phyloP scores from a whole-genome alignment of 2,797 vertebrate species.

The Cossypha polioptera region DNA sequence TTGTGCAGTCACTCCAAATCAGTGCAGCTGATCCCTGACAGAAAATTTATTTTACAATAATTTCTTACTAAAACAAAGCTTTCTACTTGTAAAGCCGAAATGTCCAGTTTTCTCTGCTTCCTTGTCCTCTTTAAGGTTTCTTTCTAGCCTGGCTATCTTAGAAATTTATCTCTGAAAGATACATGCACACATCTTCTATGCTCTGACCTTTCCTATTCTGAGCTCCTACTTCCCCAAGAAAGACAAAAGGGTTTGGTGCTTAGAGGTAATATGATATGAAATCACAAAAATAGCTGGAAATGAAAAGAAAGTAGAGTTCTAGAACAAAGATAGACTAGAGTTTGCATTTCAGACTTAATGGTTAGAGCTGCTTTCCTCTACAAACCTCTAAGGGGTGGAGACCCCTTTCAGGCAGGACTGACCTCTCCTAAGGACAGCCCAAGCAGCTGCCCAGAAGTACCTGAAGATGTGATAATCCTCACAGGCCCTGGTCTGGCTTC shows the following conservation, averaged over 20 bases:
- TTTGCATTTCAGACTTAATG: not conserved
- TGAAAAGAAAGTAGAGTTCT: not conserved
- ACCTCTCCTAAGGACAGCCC: not conserved
- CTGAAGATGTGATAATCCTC: not conserved
- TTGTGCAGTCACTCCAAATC: not conserved
- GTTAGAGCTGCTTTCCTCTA: not conserved
- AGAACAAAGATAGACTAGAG: not conserved
- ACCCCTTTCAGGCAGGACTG: not conserved
- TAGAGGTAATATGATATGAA: not conserved
- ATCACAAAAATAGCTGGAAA: not conserved
- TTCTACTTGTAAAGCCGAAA: not conserved
- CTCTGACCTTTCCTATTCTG: not conserved
- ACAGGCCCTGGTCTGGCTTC: not conserved
- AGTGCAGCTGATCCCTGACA: not conserved
- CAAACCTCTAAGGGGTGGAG: not conserved
- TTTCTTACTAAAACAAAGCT: not conserved
- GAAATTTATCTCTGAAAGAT: not conserved
- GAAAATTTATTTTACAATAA: not conserved
- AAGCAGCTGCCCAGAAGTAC: not conserved
- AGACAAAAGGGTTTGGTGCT: not conserved
- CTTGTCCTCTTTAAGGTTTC: not conserved
- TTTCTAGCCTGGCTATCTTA: not conserved
- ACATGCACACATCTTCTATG: rapidly evolving
- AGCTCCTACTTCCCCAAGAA: not conserved
- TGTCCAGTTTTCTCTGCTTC: not conserved